Base-by-base conservation (phyloP, 2,113 vertebrate species). In the Malurus alboscapulatus region DNA sequence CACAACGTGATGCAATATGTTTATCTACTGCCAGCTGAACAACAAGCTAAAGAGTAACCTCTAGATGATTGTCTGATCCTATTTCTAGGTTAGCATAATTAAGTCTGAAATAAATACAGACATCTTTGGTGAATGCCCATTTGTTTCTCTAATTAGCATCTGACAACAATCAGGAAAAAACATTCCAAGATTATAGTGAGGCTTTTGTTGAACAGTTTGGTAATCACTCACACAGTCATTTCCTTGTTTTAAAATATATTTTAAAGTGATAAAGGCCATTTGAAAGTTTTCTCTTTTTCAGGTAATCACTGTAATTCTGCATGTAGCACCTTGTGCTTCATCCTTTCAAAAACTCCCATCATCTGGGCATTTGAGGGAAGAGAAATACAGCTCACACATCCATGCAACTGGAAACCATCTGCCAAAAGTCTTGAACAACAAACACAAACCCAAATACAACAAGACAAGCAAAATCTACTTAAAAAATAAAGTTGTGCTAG, bases 61-160 rank as follows among this genome's bases (percentile, higher is more conserved):
- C 34, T 73, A 51, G 18, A 62, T 51, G 17, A 75, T 51, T 61
- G 45, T 82, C 34, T 17, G 8, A 91, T 82, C 24, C 36, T 74
- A 17, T 82, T 87, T 82, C 63, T 74, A 74, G 54, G 65, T 67
- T 90, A 83, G 40, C 20, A 14, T 66, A 79, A 77, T 92, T 73
- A 82, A 66, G 26, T 32, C 40, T 76, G 84, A 91, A 85, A 82
- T 50, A 92, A 92, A 90, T 54, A 50, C 38, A 94, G 47, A n/a
- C 18, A 17, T 66, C 51, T 57, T 88, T 24, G 48, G 25, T 84
- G 68, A 92, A 92, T 72, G 36, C 16, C 34, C 0, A 0, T 84
- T 92, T 85, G 25, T 81, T 47, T 85, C 29, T 21, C 38, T 71
- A 47, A 76, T 92, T 77, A 67, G 13, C 20, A 74, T 81, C 61